A percentile compares a stretch with the other conserved stretches of the same genome.
Evolutionary conservation across 2,797 vertebrate species (phyloP).

Genomic region (Molossus alvarezi): DNA sequence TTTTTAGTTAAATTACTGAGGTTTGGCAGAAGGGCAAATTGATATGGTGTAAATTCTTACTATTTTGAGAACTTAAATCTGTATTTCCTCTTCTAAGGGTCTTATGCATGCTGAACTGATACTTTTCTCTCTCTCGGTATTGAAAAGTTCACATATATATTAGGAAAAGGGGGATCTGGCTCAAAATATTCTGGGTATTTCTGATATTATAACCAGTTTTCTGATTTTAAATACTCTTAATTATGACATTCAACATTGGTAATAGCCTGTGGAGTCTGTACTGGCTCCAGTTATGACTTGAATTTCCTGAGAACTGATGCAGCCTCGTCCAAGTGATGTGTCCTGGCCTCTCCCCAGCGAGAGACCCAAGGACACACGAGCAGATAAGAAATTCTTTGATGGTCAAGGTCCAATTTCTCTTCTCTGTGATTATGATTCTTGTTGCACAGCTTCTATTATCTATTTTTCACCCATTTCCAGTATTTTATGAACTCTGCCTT

Average conservation of each 20-base stretch:
- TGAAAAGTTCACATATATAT: background rate
- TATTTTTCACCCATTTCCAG: slow-evolving; percentile 3
- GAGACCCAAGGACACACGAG: background rate
- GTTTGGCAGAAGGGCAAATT: slow-evolving; percentile 11
- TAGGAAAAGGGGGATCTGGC: background rate
- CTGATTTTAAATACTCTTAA: background rate
- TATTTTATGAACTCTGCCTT: background rate
- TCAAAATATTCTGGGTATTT: slow-evolving; percentile 57
- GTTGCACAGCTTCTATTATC: background rate
- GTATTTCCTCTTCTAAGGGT: background rate
- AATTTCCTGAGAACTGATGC: background rate
- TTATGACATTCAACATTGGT: background rate
- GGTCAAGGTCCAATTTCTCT: background rate
- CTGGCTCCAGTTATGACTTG: background rate
- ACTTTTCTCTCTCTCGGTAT: background rate
- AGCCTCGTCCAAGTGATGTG: background rate
- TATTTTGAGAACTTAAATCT: slow-evolving; percentile 31
- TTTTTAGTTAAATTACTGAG: slow-evolving; percentile 48
- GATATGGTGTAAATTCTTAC: background rate
- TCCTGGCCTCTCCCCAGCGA: background rate
- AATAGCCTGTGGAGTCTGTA: background rate
- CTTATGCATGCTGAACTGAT: background rate
- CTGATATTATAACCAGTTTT: slow-evolving; percentile 23
- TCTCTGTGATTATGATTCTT: background rate
- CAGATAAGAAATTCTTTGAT: background rate